Conservation (phyloP, 2,888 invertebrate genomes). For the Metellina segmentata region DNA sequence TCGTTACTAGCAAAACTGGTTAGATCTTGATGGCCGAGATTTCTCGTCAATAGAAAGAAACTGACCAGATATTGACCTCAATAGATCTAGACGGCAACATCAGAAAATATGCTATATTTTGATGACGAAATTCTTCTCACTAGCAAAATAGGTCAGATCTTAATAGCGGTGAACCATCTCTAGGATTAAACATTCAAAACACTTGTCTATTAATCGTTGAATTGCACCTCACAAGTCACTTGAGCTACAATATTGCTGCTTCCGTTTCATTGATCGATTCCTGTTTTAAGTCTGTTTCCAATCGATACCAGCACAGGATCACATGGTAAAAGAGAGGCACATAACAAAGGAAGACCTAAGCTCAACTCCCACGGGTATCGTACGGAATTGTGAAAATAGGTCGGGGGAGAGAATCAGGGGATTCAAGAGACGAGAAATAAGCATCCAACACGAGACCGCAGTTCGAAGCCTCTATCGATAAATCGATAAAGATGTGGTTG, state of each 20-base stretch:
- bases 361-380: constrained; percentile 20
- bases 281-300: constrained; percentile 8
- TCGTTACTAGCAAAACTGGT: no score
- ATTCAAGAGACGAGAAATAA: background rate
- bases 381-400: constrained; percentile 24
- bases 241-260: background rate
- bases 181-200: no score
- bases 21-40: no score
- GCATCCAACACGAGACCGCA: constrained; percentile 1
- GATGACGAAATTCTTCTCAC: background rate
- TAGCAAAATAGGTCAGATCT: background rate
- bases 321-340: background rate
- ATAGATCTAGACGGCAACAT: no score
- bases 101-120: no score
- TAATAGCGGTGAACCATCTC: background rate
- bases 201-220: no score
- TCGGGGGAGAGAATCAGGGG: background rate
- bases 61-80: no score
- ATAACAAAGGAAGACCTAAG: constrained; percentile 20
- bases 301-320: constrained; percentile 22
- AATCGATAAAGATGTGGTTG: constrained; percentile 19
- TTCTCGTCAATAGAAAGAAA: no score
- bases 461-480: constrained; percentile 18
- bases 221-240: background rate
- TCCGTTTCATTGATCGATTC: constrained; percentile 29